A percentile compares a stretch with the other conserved stretches of the same genome.
phyloP scores from a whole-genome alignment of 23 tunicate species.

The Clavelina lepadiformis region DNA sequence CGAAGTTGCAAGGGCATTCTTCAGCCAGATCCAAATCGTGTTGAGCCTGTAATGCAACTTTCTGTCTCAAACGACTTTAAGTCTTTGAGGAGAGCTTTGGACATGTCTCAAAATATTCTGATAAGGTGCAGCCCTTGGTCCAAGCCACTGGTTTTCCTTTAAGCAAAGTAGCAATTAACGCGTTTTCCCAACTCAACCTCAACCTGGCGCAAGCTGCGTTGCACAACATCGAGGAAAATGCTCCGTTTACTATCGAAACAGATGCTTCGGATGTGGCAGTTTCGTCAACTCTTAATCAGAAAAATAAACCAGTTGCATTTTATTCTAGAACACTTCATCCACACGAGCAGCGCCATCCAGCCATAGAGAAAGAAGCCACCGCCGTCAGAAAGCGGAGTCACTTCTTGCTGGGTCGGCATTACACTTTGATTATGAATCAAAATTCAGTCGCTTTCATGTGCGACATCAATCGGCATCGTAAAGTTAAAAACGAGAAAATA shows the following conservation, averaged over 20 bases:
- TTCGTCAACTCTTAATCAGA: conserved; percentile 19
- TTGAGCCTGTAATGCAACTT: too few relatives aligned
- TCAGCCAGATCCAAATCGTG: too few relatives aligned
- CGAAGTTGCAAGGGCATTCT: too few relatives aligned
- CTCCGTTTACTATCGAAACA: conserved; percentile 24
- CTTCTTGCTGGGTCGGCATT: conserved; percentile 4
- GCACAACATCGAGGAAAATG: conserved; percentile 7
- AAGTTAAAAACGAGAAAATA: conserved; percentile 37
- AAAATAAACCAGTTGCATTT: conserved; percentile 20
- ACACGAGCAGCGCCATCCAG: conserved; percentile 12
- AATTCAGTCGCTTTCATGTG: conserved; percentile 28
- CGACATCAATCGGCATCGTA: conserved; percentile 2
- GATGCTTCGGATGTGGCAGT: conserved; percentile 32
- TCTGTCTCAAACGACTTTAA: too few relatives aligned
- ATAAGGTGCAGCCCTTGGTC: conserved; percentile 3
- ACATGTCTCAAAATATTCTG: conserved; percentile 17
- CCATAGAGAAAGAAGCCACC: conserved; percentile 40
- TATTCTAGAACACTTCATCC: conserved; percentile 10
- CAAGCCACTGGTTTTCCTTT: conserved; percentile 6
- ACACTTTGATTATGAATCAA: conserved; percentile 33
- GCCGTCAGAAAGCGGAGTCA: conserved; percentile 9
- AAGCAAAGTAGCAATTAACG: not conserved
- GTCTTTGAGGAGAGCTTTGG: too few relatives aligned
- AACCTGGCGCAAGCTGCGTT: conserved; percentile 10
- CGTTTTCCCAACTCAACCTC: conserved; percentile 3